Evolutionary conservation across 2,797 vertebrate species (phyloP), one percentile per base, ranked within the genome.

Genomic region (Cetoscarus ocellatus): DNA sequence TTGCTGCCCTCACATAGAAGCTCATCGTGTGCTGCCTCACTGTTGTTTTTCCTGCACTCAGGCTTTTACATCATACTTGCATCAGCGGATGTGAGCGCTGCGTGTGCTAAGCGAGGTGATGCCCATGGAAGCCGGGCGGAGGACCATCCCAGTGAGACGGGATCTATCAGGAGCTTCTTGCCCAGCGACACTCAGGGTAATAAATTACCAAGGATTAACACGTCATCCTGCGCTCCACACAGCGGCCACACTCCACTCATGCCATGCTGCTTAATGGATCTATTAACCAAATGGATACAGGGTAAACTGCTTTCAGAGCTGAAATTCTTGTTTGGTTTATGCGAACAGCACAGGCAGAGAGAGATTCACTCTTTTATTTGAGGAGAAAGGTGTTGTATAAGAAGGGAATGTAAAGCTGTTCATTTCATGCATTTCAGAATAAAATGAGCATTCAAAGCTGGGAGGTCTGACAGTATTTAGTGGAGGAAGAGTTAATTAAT

Each of bases 191-290:
- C 83, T 91, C 86, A 74, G 54, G 77, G 86, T 94, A 89, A 93
- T 94, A 93, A 94, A 94, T 92, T 90, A 94, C 82, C 75, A 82
- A 85, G 88, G 93, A 93, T 94, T 89, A 94, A 93, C 88, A 90
- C 88, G 91, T 91, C 90, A 91, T 90, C 77, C 85, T 82, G 70
- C 38, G 75, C 85, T 84, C 67, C 73, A 65, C 85, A 78, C 86
- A 83, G 79, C 72, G 79, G 75, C 80, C 75, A 10, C 86, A 73
- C 79, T 86, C 74, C 75, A 73, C 89, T 91, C 82, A 82, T 61
- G 43, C 88, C 88, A 88, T 70, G 84, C 86, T 80, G 86, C 88
- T 88, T 94, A 94, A 93, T 94, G 91, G 92, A 90, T 88, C 92
- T 92, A 92, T 94, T 94, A 94, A 91, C 90, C 85, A 93, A 94